Base-by-base conservation (phyloP, 1,140 invertebrate species). In the Drosophila miranda region DNA sequence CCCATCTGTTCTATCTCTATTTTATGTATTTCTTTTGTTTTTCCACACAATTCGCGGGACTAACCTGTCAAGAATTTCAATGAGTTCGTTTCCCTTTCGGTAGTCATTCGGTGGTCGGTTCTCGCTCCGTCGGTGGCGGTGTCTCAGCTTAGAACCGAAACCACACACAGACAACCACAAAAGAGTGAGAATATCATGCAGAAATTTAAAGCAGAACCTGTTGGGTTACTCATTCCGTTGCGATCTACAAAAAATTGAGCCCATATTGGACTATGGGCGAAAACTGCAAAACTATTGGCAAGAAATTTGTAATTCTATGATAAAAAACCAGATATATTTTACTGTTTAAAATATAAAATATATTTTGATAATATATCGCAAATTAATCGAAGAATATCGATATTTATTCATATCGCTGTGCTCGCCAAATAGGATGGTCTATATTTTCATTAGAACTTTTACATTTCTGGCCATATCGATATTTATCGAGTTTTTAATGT, bases 21-120 rank as follows among this genome's bases (percentile, higher is more conserved):
- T 55, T 68, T 62, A 58, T 75, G 73, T 61, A 42, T 55, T 73
- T 84, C 56, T 63, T 84, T 77, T 84, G 70, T 71, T 77, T 77
- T 80, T 74, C 78, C 61, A 67, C 60, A 75, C 77, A 77, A 81
- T 86, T 81, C 77, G 81, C 77, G 69, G 64, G 46, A 61, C 69
- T 56, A 74, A 69, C 77, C 79, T 75, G 82, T 71, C 61, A 75
- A 71, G 81, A 86, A 86, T 86, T 86, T 87, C 82, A 86, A 86
- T 87, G 82, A 86, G 81, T 86, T 86, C 82, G 82, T 87, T 86
- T 86, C 82, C 81, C 82, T 86, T 86, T 86, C 81, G 77, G 81
- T 80, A 77, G 81, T 66, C 71, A 41, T 19, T 60, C 50, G 55
- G 54, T 58, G 73, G 75, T 71, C 7, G 3, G 30, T 30, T 30